Conservation (phyloP, 2,888 invertebrate species). For the Andrena camellia region DNA sequence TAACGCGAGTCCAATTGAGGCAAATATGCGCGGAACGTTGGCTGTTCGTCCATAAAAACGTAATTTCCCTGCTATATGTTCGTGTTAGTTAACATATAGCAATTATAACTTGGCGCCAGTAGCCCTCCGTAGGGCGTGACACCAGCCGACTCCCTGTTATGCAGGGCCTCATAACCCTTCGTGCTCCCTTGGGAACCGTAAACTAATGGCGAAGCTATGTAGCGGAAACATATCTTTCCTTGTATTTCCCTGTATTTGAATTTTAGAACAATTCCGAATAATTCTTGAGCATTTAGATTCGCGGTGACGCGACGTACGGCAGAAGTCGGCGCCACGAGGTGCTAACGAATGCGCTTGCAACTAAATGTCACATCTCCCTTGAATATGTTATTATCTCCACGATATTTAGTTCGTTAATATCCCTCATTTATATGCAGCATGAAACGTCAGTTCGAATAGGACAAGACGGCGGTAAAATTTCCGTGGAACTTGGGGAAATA, state of each 20-base stretch:
- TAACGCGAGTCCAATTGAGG: not conserved
- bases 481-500: not conserved
- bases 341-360: not conserved
- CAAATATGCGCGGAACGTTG: slow-evolving; percentile 27
- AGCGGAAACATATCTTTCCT: slow-evolving; percentile 74
- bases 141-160: slow-evolving; percentile 69
- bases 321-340: not conserved
- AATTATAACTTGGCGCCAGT: slow-evolving; percentile 78
- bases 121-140: slow-evolving; percentile 58
- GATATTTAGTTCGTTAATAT: not conserved
- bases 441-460: not conserved
- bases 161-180: slow-evolving; percentile 77
- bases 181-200: slow-evolving; percentile 79
- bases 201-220: slow-evolving; percentile 80
- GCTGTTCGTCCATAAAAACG: slow-evolving; percentile 31
- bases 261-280: slow-evolving; percentile 49
- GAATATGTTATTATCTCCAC: not conserved
- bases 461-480: not conserved
- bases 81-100: slow-evolving; percentile 72
- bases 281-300: slow-evolving; percentile 28
- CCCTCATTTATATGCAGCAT: not conserved
- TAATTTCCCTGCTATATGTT: slow-evolving; percentile 36
- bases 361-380: not conserved
- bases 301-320: not conserved
- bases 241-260: slow-evolving; percentile 55